These are phyloP conservation scores for Drosophila engyochracea DNA, from an alignment of 2,888 invertebrate species.

Conservation along the genomic window DNA sequence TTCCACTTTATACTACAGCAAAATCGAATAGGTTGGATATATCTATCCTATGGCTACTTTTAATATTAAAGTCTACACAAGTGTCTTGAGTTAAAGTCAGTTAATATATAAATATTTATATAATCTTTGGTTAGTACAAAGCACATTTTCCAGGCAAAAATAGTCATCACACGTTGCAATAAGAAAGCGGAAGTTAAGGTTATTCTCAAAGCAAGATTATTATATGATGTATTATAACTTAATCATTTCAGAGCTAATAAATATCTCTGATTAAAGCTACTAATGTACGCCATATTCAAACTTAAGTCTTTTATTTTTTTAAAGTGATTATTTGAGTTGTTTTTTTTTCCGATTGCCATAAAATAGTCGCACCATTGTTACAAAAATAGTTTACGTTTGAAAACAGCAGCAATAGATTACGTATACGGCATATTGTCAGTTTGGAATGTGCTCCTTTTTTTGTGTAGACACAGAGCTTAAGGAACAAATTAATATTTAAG, in stretches of 20 bases:
- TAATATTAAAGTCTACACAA: not conserved
- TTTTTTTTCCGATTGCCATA: not conserved
- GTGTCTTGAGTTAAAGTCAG: not conserved
- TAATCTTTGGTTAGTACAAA: not conserved
- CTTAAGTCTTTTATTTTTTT: not conserved
- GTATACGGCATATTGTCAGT: slow-evolving; percentile 36
- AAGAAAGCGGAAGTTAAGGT: not conserved
- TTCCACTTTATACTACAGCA: not conserved
- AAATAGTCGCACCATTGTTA: not conserved
- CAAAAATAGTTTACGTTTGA: not conserved
- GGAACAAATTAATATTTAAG: not conserved
- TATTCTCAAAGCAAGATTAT: not conserved
- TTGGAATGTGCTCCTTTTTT: not conserved
- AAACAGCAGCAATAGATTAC: slow-evolving; percentile 14
- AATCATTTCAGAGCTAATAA: not conserved
- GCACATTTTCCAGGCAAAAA: not conserved
- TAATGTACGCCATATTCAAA: not conserved
- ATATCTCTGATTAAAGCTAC: not conserved
- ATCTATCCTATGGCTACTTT: not conserved
- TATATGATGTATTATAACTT: not conserved
- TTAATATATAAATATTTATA: not conserved
- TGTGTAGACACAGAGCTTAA: not conserved
- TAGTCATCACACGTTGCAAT: not conserved
- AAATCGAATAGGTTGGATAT: not conserved
- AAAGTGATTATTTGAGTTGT: not conserved